Evolutionary conservation across 2,113 vertebrate species (phyloP), one percentile per base, ranked within the genome.

Genomic region (Oncorhynchus gorbuscha): DNA sequence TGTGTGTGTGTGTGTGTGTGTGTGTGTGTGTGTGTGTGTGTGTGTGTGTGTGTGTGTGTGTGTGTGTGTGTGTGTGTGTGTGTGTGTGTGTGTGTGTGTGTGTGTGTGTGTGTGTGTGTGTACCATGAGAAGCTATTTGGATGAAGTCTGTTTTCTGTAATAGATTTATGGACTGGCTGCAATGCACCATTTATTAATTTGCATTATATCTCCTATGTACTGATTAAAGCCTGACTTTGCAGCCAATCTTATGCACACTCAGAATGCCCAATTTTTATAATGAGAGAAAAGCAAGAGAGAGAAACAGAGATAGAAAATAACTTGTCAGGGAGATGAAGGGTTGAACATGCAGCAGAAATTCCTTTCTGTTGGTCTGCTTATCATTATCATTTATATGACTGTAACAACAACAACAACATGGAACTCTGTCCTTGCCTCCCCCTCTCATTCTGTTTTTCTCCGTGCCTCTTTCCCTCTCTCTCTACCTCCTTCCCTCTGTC

Each of bases 311-410:
- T 9, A 3, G 51, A 55, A 16, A 18, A 18, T 18, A 55, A 18
- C 51, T 55, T 45, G 39, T 45, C 9, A 9, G 39, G 39, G 39
- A 45, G 39, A 45, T 45, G 39, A 45, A 45, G 9, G 39, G 11
- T 45, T 18, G 16, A 55, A 18, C 12, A 55, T 55, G 12, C 16
- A 55, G 16, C 51, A 55, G 13, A 55, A 55, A 55, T 55, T 55
- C 51, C 51, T 55, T 55, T 18, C 3, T 16, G 14, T 55, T 18
- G 51, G 14, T n/a, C 69, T 71, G 12, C 22, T 81, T 72, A 65
- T 73, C 73, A 70, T 65, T 73, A 72, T 76, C 39, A 74, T 5
- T n/a, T 61, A 69, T 45, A 45, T 45, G 16, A 75, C 78, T 32
- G 69, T 71, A 48, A 51, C 74, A 75, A 73, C 3, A 55, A 55